Conservation (phyloP, 2,113 vertebrate species). For the Anthoscopus minutus region DNA sequence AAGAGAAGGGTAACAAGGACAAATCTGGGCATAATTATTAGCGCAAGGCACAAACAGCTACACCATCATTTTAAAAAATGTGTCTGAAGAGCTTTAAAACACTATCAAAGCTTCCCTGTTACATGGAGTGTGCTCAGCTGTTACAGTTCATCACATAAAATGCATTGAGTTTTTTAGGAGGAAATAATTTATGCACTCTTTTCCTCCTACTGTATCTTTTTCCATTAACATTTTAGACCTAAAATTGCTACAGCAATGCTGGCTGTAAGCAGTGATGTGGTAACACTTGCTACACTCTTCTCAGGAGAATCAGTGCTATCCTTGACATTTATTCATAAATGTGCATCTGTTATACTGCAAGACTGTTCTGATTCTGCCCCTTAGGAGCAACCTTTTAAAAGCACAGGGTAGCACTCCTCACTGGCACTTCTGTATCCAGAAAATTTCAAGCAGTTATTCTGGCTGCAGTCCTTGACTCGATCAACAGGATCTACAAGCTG, state of each 20-base stretch:
- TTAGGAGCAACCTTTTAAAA: neutral
- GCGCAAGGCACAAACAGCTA: neutral
- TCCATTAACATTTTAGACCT: neutral
- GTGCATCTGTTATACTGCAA: slow-evolving; percentile 1
- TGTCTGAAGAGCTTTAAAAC: slow-evolving; percentile 15
- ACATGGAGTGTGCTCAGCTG: neutral
- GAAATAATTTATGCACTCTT: neutral
- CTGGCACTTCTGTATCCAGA: neutral
- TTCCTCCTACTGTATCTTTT: neutral
- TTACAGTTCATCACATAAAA: neutral
- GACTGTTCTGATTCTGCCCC: neutral
- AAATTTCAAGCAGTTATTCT: slow-evolving; percentile 35
- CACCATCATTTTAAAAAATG: neutral
- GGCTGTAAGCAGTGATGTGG: neutral
- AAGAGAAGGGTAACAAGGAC: neutral
- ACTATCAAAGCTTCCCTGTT: neutral
- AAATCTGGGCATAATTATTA: neutral
- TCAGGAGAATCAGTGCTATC: neutral
- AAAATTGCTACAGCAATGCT: neutral
- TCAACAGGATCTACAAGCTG: slow-evolving; percentile 3
- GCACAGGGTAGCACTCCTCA: neutral
- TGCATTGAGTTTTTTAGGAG: neutral
- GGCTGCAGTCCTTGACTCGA: neutral
- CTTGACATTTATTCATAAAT: neutral
- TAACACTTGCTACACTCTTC: neutral